phyloP scores from a whole-genome alignment of 2,888 invertebrate species.

The Hirtodrosophila confusa region DNA sequence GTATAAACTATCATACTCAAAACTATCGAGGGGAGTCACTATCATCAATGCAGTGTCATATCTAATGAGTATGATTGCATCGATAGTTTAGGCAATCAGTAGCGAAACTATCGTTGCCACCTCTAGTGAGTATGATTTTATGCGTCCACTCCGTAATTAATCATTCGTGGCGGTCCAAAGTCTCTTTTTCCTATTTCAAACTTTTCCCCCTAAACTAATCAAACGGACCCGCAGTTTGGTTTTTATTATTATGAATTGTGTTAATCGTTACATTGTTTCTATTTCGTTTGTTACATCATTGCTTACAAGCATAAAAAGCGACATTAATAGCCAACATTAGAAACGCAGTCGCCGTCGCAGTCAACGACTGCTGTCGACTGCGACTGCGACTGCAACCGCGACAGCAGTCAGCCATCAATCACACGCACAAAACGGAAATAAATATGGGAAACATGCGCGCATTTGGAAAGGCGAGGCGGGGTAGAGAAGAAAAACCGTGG shows the following conservation, averaged over 20 bases:
- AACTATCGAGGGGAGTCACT: too few species aligned
- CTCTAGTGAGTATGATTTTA: conserved; percentile 5
- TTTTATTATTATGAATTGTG: conserved; percentile 66
- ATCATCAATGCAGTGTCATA: too few species aligned
- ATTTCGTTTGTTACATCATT: conserved; percentile 68
- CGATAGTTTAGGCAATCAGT: too few species aligned
- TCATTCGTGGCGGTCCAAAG: conserved; percentile 48
- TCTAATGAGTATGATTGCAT: too few species aligned
- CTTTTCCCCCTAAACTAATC: conserved; percentile 17
- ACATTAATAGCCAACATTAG: conserved; percentile 50
- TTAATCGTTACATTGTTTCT: conserved; percentile 61
- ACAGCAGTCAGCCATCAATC: conserved; percentile 74
- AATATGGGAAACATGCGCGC: conserved; percentile 58
- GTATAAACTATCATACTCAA: too few species aligned
- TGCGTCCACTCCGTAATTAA: conserved; percentile 47
- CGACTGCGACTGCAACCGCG: conserved; percentile 18
- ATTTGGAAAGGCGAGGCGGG: conserved; percentile 25
- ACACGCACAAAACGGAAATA: conserved; percentile 74
- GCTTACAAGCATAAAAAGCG: conserved; percentile 53
- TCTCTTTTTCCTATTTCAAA: conserved; percentile 6
- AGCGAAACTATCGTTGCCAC: too few species aligned
- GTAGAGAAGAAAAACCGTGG: conserved; percentile 7
- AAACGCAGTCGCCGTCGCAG: conserved; percentile 12
- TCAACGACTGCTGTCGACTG: conserved; percentile 1
- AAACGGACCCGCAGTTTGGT: conserved; percentile 50